These are phyloP conservation scores for Plutomurus gul DNA, from an alignment of 1,140 invertebrate species.

Conservation along the genomic window DNA sequence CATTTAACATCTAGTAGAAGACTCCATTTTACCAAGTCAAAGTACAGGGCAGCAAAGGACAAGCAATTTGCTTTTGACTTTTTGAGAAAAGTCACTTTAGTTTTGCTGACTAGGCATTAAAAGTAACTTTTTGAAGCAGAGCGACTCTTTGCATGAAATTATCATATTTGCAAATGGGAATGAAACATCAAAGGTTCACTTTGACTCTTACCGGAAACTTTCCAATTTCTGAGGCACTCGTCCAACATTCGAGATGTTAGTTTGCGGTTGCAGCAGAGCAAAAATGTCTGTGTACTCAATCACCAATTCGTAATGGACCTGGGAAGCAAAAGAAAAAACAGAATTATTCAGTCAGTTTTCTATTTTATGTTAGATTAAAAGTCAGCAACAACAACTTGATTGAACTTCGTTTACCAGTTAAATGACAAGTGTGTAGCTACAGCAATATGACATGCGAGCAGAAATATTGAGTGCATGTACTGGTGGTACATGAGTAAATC, in stretches of 20 bases:
- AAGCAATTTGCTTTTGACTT: not conserved
- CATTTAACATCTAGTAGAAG: no score
- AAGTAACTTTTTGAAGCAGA: conserved; percentile 15
- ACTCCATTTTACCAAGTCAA: no score
- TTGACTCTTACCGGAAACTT: conserved; percentile 50
- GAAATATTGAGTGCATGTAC: no score
- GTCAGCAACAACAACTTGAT: no score
- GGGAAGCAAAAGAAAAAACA: not conserved
- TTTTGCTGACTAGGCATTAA: not conserved
- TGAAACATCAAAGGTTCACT: not conserved
- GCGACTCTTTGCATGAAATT: conserved; percentile 3
- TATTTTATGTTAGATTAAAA: no score
- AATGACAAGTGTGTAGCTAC: no score
- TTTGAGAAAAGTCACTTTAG: not conserved
- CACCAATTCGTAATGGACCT: conserved; percentile 51
- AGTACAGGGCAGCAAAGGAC: no score
- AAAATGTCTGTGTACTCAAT: conserved; percentile 52
- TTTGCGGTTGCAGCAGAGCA: conserved; percentile 45
- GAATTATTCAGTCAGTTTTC: not conserved
- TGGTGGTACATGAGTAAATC: no score
- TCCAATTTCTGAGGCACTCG: conserved; percentile 50
- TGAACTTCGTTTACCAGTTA: no score
- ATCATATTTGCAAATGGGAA: conserved; percentile 5
- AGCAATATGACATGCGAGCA: no score
- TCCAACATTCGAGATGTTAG: conserved; percentile 47